Conservation (phyloP, 92 coral and sea anemone species). For the Metridium senile region DNA sequence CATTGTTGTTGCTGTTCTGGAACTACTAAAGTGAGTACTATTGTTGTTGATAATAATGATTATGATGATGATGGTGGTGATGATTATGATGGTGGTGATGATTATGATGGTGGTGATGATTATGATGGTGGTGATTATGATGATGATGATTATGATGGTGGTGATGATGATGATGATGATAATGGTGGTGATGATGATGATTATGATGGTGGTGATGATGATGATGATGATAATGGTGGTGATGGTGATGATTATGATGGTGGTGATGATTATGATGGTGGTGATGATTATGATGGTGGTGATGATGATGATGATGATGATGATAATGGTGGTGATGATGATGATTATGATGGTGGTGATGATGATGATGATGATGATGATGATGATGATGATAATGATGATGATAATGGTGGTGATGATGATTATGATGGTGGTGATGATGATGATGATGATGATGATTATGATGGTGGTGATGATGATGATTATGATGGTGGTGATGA, state of each 20-base stretch:
- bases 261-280: background rate
- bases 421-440: background rate
- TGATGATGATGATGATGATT: background rate
- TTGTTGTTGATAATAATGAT: background rate
- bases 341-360: no score
- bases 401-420: no score
- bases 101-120: no score
- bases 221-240: background rate
- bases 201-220: no score
- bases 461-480: background rate
- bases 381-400: no score
- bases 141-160: background rate
- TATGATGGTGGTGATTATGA: background rate
- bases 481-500: no score
- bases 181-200: background rate
- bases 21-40: conserved; percentile 84
- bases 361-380: no score
- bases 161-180: background rate
- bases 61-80: background rate
- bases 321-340: no score
- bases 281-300: no score
- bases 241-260: background rate
- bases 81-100: background rate
- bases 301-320: no score
- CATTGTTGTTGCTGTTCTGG: conserved; percentile 93